Evolutionary conservation across 1,140 invertebrate genomes (phyloP).

Genomic region (Hylyphantes graminicola): DNA sequence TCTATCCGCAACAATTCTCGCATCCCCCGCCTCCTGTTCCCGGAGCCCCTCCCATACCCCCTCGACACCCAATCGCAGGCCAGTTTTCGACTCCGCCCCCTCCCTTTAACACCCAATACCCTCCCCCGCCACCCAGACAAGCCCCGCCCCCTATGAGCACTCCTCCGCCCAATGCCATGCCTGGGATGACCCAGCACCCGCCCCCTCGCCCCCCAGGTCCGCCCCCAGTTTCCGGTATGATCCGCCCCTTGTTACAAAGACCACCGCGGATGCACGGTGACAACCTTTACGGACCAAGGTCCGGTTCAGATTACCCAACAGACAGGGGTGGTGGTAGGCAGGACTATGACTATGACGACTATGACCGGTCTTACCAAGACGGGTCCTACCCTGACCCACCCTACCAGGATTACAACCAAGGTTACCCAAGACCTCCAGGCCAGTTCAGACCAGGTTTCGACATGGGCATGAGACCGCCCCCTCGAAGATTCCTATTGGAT

Average conservation of each 20-base stretch:
- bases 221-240: background rate
- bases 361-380: background rate
- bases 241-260: constrained; percentile 7
- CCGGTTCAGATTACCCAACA: constrained; percentile 5
- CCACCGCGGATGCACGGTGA: background rate
- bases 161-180: constrained; percentile 35
- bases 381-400: background rate
- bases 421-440: constrained; percentile 16
- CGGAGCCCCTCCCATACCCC: constrained; percentile 3
- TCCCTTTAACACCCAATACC: constrained; percentile 36
- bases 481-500: constrained; percentile 27
- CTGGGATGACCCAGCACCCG: constrained; percentile 35
- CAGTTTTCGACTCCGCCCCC: constrained; percentile 26
- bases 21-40: constrained; percentile 39
- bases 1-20: constrained; percentile 30
- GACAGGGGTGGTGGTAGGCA: background rate
- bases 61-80: background rate
- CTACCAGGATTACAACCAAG: constrained; percentile 27
- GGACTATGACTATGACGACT: background rate
- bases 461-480: background rate
- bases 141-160: constrained; percentile 14
- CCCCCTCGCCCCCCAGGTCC: constrained; percentile 18
- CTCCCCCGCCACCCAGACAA: constrained; percentile 17
- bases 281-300: constrained; percentile 1
- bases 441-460: constrained; percentile 43